Percentiles rank a stretch among this genome's conserved stretches.
These are phyloP conservation scores for Colostygia pectinataria DNA, from an alignment of 2,888 invertebrate species.

Conservation along the genomic window DNA sequence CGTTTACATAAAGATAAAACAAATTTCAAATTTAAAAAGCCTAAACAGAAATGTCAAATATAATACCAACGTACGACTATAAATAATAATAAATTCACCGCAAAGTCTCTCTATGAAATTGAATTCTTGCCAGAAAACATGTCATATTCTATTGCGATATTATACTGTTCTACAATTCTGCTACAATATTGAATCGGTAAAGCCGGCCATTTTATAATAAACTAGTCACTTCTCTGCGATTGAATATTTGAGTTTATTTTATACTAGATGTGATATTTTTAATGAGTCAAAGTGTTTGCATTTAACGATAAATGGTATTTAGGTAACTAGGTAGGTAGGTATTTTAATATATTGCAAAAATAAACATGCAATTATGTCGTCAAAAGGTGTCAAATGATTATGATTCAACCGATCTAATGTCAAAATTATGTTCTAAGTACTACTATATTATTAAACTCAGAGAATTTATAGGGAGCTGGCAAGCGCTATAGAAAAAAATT, in stretches of 20 bases:
- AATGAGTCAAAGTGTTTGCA: conserved; percentile 45
- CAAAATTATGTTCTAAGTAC: conserved; percentile 39
- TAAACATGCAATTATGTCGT: conserved; percentile 47
- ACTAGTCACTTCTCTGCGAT: conserved; percentile 57
- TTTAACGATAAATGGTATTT: conserved; percentile 45
- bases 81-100: neutral
- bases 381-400: no score
- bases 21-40: no score
- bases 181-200: conserved; percentile 27
- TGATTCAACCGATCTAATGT: no score
- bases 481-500: no score
- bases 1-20: no score
- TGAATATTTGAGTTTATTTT: conserved; percentile 42
- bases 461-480: no score
- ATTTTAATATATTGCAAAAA: conserved; percentile 31
- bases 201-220: conserved; percentile 43
- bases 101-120: conserved; percentile 61
- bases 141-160: conserved; percentile 42
- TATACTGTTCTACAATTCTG: conserved; percentile 26
- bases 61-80: no score
- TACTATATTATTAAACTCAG: no score
- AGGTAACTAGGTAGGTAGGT: conserved; percentile 17
- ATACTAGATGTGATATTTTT: conserved; percentile 46
- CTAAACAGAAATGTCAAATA: no score
- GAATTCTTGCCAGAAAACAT: conserved; percentile 68